Evolutionary conservation across 2,888 invertebrate species (phyloP).

Genomic region (Celastrina argiolus): DNA sequence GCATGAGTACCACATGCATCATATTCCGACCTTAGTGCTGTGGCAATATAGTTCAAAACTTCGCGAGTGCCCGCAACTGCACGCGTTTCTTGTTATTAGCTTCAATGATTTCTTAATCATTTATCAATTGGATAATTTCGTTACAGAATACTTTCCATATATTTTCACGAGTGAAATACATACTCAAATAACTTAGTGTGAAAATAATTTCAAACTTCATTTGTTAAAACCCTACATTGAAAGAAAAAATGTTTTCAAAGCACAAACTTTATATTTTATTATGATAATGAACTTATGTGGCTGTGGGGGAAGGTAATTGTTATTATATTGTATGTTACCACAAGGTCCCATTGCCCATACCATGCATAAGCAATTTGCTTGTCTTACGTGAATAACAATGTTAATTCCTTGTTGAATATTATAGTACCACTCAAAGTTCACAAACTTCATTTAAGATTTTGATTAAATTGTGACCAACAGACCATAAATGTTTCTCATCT

Average conservation of each 20-base stretch:
- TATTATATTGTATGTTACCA: neutral
- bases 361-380: slow-evolving; percentile 47
- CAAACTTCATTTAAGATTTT: slow-evolving; percentile 65
- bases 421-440: slow-evolving; percentile 71
- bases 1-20: neutral
- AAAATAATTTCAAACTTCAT: too few relatives aligned
- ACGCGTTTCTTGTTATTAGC: neutral
- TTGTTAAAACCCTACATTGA: too few relatives aligned
- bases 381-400: slow-evolving; percentile 39
- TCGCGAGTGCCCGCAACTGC: neutral
- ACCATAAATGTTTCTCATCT: neutral
- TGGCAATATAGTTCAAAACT: neutral
- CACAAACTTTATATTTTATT: neutral
- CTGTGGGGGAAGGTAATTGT: neutral
- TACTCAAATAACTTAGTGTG: too few relatives aligned
- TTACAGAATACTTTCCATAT: too few relatives aligned
- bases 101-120: neutral
- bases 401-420: slow-evolving; percentile 69
- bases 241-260: neutral
- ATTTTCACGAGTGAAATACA: too few relatives aligned
- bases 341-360: slow-evolving; percentile 25
- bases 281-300: neutral
- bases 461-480: slow-evolving; percentile 51
- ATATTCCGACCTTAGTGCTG: neutral
- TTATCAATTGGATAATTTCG: neutral